Evolutionary conservation across 1,140 invertebrate genomes (phyloP).

Genomic region (Bombus breviceps): DNA sequence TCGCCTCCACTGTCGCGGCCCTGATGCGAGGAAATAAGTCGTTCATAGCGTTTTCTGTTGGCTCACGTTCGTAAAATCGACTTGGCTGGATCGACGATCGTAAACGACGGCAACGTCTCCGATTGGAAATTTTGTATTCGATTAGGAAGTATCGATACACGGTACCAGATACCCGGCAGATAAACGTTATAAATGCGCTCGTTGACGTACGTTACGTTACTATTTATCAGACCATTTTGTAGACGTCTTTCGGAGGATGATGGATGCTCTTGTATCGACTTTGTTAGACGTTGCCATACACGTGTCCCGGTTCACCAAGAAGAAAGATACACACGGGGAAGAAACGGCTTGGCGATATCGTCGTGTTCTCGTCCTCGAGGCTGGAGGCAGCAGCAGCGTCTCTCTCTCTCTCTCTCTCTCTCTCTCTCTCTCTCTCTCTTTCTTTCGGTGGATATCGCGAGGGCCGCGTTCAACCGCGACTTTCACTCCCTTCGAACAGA

Average conservation of each 20-base stretch:
- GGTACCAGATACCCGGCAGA: background rate
- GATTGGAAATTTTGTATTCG: background rate
- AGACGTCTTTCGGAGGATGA: background rate
- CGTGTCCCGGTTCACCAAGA: background rate
- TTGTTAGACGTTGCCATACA: background rate
- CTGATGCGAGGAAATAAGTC: constrained; percentile 13
- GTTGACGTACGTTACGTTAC: background rate
- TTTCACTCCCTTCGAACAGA: constrained; percentile 64
- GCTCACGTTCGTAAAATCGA: background rate
- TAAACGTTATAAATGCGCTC: background rate
- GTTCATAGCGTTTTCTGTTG: background rate
- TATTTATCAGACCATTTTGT: constrained; percentile 1
- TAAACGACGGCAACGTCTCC: background rate
- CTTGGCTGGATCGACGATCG: background rate
- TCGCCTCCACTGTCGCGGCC: background rate
- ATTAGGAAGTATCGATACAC: background rate
- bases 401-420: no score
- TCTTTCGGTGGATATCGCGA: constrained; percentile 41
- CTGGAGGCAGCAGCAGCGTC: background rate
- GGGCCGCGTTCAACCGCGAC: constrained; percentile 40
- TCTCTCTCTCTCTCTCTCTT: no score
- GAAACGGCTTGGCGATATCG: background rate
- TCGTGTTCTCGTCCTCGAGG: background rate
- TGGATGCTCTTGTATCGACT: background rate
- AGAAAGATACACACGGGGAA: background rate